Evolutionary conservation across 2,113 vertebrate species (phyloP), one percentile per base, ranked within the genome.

Genomic region (Empidonax alnorum): DNA sequence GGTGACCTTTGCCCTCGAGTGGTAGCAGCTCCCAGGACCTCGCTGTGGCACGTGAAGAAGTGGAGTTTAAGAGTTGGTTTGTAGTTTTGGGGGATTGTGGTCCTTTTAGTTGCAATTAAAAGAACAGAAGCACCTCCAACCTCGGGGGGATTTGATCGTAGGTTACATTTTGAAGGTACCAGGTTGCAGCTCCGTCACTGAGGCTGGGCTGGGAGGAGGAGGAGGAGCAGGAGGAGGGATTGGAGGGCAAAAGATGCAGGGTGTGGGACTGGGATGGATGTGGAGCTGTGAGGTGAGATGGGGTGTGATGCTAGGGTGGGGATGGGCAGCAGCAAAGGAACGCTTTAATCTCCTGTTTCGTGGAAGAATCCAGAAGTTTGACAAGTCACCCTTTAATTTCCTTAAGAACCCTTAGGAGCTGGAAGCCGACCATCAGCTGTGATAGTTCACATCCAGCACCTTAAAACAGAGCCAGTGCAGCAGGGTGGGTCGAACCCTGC

Each of bases 271-370:
- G 5, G 50, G 50, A 10, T 35, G 78, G 50, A 58, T 44, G 71
- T 3, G 6, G 77, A 47, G 65, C 39, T 15, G 23, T 2, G 1
- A 28, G 27, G 41, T 66, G 72, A 63, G 27, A 8, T 8, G 33
- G 13, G 10, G 2, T 6, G 3, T 1, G 10, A 58, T n/a, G n/a
- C 25, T 28, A 23, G 12, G 8, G 18, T 35, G 12, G 16, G 3
- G 3, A 25, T 10, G 14, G 4, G 21, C 39, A 61, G 35, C 35
- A 46, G 25, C 72, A 56, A 75, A 42, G 24, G 14, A 39, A 12
- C 41, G 3, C 2, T 46, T 87, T 41, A 3, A 3, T 78, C 69
- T 61, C 50, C 50, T 61, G 3, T 47, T 81, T 41, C 7, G 14
- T 28, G 73, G 49, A 11, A 33, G 81, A 87, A 89, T 18, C 33